Conservation (phyloP, 2,797 vertebrate species). For the Trachops cirrhosus region DNA sequence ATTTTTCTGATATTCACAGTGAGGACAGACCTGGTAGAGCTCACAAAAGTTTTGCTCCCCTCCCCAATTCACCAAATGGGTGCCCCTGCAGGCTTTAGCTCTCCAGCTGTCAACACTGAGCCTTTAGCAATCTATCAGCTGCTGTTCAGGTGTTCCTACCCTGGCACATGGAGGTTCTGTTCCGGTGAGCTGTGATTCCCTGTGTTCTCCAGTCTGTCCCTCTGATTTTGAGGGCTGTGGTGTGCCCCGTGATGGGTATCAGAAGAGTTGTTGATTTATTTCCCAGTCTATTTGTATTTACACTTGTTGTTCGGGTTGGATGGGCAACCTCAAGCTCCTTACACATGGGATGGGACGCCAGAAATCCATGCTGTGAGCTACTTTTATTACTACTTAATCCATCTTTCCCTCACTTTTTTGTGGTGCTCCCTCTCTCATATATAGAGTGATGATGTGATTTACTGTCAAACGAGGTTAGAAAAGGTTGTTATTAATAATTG, state of each 20-base stretch:
- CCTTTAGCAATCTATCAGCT: background rate
- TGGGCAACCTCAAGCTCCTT: background rate
- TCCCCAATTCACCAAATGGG: background rate
- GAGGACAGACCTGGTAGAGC: background rate
- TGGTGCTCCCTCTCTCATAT: background rate
- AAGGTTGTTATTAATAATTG: background rate
- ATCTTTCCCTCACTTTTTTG: background rate
- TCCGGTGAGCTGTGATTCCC: background rate
- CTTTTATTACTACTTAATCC: background rate
- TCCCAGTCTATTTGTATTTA: background rate
- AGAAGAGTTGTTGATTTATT: background rate
- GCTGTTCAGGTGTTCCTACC: background rate
- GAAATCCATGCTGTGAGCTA: background rate
- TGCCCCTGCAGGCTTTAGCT: background rate
- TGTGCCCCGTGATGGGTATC: background rate
- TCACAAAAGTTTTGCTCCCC: background rate
- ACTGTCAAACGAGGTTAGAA: conserved; percentile 2
- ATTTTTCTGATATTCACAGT: background rate
- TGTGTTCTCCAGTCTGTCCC: background rate
- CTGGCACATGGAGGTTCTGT: background rate
- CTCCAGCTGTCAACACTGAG: background rate
- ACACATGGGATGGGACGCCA: background rate
- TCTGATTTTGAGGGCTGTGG: background rate
- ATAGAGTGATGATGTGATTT: background rate
- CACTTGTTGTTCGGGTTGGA: background rate